These are phyloP conservation scores for Hyposmocoma kahamanoa DNA, from an alignment of 1,140 invertebrate species.

Conservation along the genomic window DNA sequence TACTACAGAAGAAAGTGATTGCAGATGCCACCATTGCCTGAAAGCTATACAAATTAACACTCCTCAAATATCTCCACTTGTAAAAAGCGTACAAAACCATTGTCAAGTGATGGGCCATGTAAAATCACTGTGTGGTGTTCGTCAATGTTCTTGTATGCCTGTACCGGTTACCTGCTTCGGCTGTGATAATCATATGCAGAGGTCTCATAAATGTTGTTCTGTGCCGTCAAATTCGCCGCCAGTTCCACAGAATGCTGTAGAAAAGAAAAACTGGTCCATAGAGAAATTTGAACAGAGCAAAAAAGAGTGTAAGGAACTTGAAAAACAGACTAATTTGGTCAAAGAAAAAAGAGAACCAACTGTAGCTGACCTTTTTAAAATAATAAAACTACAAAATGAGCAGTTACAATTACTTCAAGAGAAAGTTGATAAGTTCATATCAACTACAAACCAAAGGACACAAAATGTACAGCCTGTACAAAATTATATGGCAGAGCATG, in stretches of 20 bases:
- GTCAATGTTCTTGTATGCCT: too few species aligned
- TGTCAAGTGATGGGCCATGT: background rate
- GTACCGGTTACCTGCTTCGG: background rate
- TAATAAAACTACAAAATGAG: conserved; percentile 75
- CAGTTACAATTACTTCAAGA: conserved; percentile 73
- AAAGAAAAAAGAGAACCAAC: conserved; percentile 67
- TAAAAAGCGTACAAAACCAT: background rate
- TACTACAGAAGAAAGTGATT: conserved; percentile 18
- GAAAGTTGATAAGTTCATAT: conserved; percentile 70
- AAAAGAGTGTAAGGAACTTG: conserved; percentile 30
- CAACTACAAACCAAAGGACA: conserved; percentile 26
- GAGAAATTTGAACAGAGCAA: conserved; percentile 45
- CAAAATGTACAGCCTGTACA: conserved; percentile 28
- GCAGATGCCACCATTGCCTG: conserved; percentile 41
- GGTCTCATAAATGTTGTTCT: conserved; percentile 8
- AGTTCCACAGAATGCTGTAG: conserved; percentile 31
- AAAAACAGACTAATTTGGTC: conserved; percentile 32
- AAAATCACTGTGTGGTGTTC: too few species aligned
- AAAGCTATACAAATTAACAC: conserved; percentile 11
- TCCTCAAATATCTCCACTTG: background rate
- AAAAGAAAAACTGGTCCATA: conserved; percentile 51
- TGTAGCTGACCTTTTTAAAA: conserved; percentile 72
- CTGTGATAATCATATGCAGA: background rate
- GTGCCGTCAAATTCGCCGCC: conserved; percentile 15
- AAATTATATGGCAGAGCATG: conserved; percentile 38